Percentiles rank a stretch among this genome's conserved stretches.
phyloP scores from a whole-genome alignment of 2,888 invertebrate genomes.

The Disparrhopalites patrizii region DNA sequence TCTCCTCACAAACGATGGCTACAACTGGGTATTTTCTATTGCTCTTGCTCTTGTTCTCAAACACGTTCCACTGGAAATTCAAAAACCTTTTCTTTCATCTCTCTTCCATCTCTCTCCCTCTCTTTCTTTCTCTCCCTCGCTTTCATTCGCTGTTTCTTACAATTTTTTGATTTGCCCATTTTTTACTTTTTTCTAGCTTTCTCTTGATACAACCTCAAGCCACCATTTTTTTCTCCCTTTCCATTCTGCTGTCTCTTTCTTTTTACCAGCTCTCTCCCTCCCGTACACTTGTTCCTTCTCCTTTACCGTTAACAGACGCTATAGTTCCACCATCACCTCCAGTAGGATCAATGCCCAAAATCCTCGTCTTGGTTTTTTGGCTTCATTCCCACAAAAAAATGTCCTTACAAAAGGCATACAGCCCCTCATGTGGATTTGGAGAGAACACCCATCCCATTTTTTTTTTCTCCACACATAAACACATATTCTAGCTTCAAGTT shows the following conservation, averaged over 20 bases:
- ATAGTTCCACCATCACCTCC: too few relatives aligned
- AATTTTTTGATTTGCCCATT: too few relatives aligned
- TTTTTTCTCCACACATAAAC: neutral
- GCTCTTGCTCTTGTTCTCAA: too few relatives aligned
- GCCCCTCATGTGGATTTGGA: neutral
- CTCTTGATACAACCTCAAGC: too few relatives aligned
- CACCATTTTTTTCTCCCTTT: slow-evolving; percentile 4
- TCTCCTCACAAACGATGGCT: too few relatives aligned
- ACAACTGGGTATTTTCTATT: too few relatives aligned
- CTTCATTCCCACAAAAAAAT: slow-evolving; percentile 11
- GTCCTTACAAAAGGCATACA: slow-evolving; percentile 9
- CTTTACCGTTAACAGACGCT: neutral
- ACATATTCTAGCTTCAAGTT: neutral
- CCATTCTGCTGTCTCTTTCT: neutral
- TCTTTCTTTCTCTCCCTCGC: too few relatives aligned
- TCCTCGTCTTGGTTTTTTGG: slow-evolving; percentile 8
- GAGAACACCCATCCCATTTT: neutral
- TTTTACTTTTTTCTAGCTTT: too few relatives aligned
- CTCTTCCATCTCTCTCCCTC: too few relatives aligned
- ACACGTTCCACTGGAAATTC: too few relatives aligned
- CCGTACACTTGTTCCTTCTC: neutral
- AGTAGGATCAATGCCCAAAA: slow-evolving; percentile 23
- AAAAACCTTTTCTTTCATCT: too few relatives aligned
- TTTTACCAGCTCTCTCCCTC: neutral
- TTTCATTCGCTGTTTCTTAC: too few relatives aligned